A percentile compares a stretch with the other conserved stretches of the same genome.
Evolutionary conservation across 2,113 vertebrate genomes (phyloP).

Genomic region (Bos javanicus): DNA sequence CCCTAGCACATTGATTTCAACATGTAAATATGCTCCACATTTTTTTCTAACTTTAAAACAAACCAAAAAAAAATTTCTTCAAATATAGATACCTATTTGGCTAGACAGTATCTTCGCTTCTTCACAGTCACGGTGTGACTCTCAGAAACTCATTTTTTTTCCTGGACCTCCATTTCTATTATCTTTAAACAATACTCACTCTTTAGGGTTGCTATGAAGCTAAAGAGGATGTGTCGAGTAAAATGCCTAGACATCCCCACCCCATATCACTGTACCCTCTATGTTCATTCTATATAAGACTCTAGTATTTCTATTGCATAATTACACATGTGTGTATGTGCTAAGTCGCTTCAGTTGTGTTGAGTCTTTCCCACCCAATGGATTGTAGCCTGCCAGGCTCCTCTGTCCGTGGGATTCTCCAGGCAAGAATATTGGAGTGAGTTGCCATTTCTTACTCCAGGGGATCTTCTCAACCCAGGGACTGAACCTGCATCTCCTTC

Average conservation of each 20-base stretch:
- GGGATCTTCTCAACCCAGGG: not conserved
- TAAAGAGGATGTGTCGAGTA: not conserved
- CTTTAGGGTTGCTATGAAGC: not conserved
- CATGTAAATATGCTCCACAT: not conserved
- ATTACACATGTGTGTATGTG: not conserved
- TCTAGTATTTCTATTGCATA: not conserved
- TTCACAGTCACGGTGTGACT: not conserved
- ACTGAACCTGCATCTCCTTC: not conserved
- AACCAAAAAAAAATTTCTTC: not conserved
- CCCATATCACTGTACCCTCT: not conserved
- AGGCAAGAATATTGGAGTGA: not conserved
- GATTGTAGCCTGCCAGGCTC: not conserved
- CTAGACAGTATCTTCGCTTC: not conserved
- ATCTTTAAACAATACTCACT: not conserved
- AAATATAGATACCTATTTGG: not conserved
- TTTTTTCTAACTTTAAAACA: constrained; percentile 3
- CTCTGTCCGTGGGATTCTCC: not conserved
- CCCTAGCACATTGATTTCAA: not conserved
- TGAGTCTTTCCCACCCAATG: not conserved
- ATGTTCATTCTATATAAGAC: not conserved
- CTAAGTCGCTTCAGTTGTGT: not conserved
- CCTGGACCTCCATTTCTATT: not conserved
- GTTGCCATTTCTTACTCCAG: not conserved
- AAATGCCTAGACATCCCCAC: not conserved
- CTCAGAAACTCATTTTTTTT: not conserved